Base-by-base conservation (phyloP, 2,797 vertebrate species). In the Buphagus erythrorhynchus region DNA sequence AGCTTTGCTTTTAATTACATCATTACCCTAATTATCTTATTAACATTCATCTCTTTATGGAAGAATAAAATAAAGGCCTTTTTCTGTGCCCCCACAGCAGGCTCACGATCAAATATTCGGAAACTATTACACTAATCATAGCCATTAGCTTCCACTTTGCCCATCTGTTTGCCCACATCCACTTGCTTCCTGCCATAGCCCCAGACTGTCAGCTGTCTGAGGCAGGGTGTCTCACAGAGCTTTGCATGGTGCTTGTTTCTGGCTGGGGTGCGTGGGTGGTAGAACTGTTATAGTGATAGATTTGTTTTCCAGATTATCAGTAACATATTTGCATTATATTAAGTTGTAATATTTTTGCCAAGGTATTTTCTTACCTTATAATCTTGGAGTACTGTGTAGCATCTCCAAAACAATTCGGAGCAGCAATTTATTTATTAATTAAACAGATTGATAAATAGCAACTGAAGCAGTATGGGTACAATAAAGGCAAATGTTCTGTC, bases 11-110 rank as follows among this genome's bases (percentile, higher is more conserved):
- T 90, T 94, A 95, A 89, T 94, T 94, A 88, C 69, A 88, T 69
- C 66, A 66, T 81, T 95, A 91, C 26, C 46, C 62, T 92, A 96
- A 96, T 95, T 92, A 69, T 86, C 75, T 94, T 83, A 75, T 59
- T 86, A 95, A 51, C 48, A 75, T 72, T 54, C 42, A 87, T 71
- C 19, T 7, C 15, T 86, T 88, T 84, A 75, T 35, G 48, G 43
- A 88, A 88, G 51, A 83, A 85, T 45, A 75, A 94, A 90, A 55
- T 25, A 89, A 90, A 87, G 17, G 28, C 7, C 40, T 59, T 90
- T 85, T 83, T 33, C 54, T 95, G 93, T 88, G 62, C 58, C 42
- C 73, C 22, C 2, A 2, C 62, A 48, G 62, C 68, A 92, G 72
- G n/a, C 54, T 93, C 10, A 15, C 0, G 2, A 90, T 83, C 14